Percentiles rank a stretch among this genome's conserved stretches.
Evolutionary conservation across 2,888 invertebrate genomes (phyloP).

Genomic region (Laspeyria flexula): DNA sequence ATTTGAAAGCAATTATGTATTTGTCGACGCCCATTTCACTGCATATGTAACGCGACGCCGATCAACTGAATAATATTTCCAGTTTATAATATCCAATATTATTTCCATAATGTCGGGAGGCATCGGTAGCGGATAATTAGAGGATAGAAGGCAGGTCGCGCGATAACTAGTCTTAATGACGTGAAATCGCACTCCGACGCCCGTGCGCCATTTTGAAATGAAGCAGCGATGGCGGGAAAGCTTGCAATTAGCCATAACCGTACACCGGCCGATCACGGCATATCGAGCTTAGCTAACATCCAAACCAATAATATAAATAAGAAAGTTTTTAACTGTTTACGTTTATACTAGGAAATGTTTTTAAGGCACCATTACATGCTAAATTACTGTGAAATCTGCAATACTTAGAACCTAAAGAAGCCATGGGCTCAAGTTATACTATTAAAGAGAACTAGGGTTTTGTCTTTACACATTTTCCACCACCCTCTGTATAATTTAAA

Average conservation of each 20-base stretch:
- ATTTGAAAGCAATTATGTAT: conserved; percentile 56
- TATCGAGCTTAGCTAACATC: conserved; percentile 30
- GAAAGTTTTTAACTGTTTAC: neutral
- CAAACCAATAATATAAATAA: conserved; percentile 3
- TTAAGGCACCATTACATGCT: neutral
- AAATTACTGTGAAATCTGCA: too few relatives aligned
- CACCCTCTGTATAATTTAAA: too few relatives aligned
- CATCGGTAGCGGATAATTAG: conserved; percentile 75
- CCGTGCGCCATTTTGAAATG: conserved; percentile 70
- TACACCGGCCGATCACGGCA: conserved; percentile 34
- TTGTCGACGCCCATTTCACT: conserved; percentile 51
- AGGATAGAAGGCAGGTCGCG: conserved; percentile 74
- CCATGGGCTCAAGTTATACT: too few relatives aligned
- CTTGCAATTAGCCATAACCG: conserved; percentile 65
- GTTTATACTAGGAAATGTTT: neutral
- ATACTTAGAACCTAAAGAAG: too few relatives aligned
- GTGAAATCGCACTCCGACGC: conserved; percentile 64
- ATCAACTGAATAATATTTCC: conserved; percentile 62
- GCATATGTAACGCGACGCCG: conserved; percentile 50
- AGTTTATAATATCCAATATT: conserved; percentile 77
- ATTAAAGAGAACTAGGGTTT: too few relatives aligned
- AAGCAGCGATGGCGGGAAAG: conserved; percentile 68
- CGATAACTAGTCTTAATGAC: conserved; percentile 82
- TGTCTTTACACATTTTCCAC: too few relatives aligned
- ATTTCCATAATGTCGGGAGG: conserved; percentile 65